phyloP scores from a whole-genome alignment of 2,113 vertebrate species.

The Gobius niger region DNA sequence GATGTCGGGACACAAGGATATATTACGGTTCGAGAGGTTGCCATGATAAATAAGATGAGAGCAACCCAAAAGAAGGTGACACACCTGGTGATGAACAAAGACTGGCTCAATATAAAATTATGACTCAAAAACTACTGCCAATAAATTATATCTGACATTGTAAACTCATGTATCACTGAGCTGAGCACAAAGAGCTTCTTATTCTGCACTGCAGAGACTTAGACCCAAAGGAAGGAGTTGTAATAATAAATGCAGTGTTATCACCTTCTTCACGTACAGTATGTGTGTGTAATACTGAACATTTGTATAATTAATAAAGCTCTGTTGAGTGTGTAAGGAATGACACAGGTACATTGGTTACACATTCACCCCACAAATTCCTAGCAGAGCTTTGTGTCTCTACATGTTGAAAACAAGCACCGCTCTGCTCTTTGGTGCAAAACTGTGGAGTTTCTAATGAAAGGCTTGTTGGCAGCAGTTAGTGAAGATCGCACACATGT shows the following conservation, averaged over 20 bases:
- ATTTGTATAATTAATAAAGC: slow-evolving; percentile 49
- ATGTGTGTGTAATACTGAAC: slow-evolving; percentile 25
- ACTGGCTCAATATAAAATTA: no score
- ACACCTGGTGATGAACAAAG: no score
- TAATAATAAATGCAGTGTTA: neutral
- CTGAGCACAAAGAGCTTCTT: neutral
- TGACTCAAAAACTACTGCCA: no score
- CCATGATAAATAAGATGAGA: neutral
- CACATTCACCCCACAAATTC: neutral
- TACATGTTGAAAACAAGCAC: slow-evolving; percentile 34
- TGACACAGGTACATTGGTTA: slow-evolving; percentile 3
- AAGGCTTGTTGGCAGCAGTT: slow-evolving; percentile 20
- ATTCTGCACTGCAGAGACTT: slow-evolving; percentile 13
- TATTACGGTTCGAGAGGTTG: neutral
- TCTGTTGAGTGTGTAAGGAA: slow-evolving; percentile 13
- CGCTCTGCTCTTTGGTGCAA: slow-evolving; percentile 26
- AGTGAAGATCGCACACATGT: slow-evolving; percentile 2
- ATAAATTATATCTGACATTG: no score
- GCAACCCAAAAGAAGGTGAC: neutral
- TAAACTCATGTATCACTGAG: no score
- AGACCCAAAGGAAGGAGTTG: neutral
- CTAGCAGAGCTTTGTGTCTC: neutral
- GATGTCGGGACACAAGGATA: neutral
- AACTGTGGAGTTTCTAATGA: slow-evolving; percentile 47
- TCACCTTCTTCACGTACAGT: neutral